Evolutionary conservation across 2,113 vertebrate genomes (phyloP).

Genomic region (Astur gentilis): DNA sequence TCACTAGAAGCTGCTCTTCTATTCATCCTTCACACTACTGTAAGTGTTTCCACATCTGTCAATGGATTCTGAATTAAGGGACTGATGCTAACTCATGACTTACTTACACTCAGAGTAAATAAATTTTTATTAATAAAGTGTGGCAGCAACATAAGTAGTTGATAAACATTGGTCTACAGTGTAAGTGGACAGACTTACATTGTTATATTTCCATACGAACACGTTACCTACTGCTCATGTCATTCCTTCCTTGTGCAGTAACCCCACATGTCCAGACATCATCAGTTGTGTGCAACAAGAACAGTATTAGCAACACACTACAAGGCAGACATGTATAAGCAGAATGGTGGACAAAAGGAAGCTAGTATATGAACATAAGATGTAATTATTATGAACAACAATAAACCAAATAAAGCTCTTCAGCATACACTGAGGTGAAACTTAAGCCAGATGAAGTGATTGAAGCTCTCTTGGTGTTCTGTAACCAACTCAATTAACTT

Average conservation of each 20-base stretch:
- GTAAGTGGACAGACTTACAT: too few species aligned
- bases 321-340: accelerated
- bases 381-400: neutral
- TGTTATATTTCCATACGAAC: neutral
- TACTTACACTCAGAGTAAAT: neutral
- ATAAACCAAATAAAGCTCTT: neutral
- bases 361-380: neutral
- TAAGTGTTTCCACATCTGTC: neutral
- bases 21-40: neutral
- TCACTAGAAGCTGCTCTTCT: neutral
- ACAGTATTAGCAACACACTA: neutral
- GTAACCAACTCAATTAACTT: neutral
- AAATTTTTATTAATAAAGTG: neutral
- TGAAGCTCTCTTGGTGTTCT: neutral
- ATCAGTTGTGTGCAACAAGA: neutral
- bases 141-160: neutral
- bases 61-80: neutral
- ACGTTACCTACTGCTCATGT: neutral
- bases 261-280: neutral
- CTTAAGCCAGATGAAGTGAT: neutral
- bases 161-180: neutral
- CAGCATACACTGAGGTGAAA: neutral
- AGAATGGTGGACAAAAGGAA: neutral
- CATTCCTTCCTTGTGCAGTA: neutral
- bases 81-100: neutral